Evolutionary conservation across 2,888 invertebrate genomes (phyloP).

Genomic region (Antheraea assamensis): DNA sequence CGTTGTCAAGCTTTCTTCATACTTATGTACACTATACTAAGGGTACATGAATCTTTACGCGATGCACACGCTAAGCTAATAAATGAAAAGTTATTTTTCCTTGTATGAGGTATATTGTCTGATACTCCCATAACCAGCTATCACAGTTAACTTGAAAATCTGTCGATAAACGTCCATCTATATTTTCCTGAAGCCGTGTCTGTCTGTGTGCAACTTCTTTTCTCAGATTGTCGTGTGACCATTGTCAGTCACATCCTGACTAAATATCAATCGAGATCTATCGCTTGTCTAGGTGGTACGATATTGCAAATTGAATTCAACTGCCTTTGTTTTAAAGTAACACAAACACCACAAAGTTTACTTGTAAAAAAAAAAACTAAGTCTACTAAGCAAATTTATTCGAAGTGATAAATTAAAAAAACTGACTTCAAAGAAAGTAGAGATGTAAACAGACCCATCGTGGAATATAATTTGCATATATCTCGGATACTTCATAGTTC

Average conservation of each 20-base stretch:
- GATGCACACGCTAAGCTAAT: not conserved
- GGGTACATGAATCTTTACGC: not conserved
- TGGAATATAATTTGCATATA: slow-evolving; percentile 3
- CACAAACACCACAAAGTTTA: not conserved
- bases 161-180: not conserved
- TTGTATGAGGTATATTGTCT: not conserved
- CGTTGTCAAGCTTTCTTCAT: not conserved
- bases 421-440: not conserved
- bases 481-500: not conserved
- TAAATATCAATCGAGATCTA: too few species aligned
- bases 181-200: too few species aligned
- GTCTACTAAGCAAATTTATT: not conserved
- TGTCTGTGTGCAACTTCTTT: too few species aligned
- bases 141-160: not conserved
- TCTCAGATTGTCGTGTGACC: too few species aligned
- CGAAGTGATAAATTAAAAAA: not conserved
- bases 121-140: not conserved
- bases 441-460: not conserved
- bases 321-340: not conserved
- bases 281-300: too few species aligned
- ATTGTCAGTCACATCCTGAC: too few species aligned
- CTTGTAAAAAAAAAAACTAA: not conserved
- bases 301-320: too few species aligned
- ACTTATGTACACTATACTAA: not conserved
- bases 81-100: not conserved